These are phyloP conservation scores for Ectemnius lituratus DNA, from an alignment of 2,888 invertebrate genomes.

Conservation along the genomic window DNA sequence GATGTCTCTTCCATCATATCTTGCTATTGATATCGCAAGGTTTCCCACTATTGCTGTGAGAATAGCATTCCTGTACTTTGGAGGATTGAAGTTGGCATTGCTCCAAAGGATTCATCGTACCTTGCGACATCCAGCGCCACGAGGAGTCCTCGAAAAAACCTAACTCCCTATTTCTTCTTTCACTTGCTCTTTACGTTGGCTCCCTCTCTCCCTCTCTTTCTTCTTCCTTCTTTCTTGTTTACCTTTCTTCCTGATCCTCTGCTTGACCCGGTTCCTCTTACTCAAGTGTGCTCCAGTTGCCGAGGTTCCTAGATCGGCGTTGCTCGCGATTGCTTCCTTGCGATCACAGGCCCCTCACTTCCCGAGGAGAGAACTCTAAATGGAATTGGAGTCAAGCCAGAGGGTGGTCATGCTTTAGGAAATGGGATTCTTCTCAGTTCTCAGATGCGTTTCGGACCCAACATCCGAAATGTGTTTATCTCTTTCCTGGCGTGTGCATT, in stretches of 20 bases:
- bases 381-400: slow-evolving; percentile 60
- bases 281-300: slow-evolving; percentile 7
- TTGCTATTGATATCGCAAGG: background rate
- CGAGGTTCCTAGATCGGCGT: background rate
- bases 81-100: slow-evolving; percentile 18
- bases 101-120: slow-evolving; percentile 4
- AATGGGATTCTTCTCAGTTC: background rate
- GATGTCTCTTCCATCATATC: no score
- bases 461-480: slow-evolving; percentile 41
- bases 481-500: slow-evolving; percentile 24
- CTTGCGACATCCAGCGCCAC: background rate
- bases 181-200: slow-evolving; percentile 4
- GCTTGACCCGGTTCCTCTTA: slow-evolving; percentile 1
- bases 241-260: background rate
- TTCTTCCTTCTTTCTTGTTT: slow-evolving; percentile 1
- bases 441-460: slow-evolving; percentile 30
- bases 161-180: background rate
- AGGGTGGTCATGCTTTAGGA: slow-evolving; percentile 49
- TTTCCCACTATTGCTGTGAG: slow-evolving; percentile 42
- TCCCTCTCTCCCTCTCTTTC: background rate
- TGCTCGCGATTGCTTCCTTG: background rate
- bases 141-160: background rate
- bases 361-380: slow-evolving; percentile 44
- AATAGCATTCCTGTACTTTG: slow-evolving; percentile 47
- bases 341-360: slow-evolving; percentile 7